Evolutionary conservation across 2,797 vertebrate genomes (phyloP).

Genomic region (Monodelphis domestica): DNA sequence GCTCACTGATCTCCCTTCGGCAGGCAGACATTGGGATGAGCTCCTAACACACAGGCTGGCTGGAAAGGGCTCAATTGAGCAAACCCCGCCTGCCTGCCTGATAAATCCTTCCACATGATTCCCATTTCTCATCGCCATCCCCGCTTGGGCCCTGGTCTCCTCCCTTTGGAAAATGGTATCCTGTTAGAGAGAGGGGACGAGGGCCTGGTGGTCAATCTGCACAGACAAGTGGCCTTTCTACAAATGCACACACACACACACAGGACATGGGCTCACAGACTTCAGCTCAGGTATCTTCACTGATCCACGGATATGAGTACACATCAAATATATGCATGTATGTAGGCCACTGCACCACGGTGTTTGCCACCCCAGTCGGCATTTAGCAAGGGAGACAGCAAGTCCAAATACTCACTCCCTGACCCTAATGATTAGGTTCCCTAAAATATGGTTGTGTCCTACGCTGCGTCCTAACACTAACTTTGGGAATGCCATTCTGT

Average conservation of each 20-base stretch:
- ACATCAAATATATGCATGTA: too few species aligned
- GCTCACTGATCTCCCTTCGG: background rate
- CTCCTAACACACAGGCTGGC: background rate
- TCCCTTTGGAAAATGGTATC: background rate
- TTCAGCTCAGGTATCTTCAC: too few species aligned
- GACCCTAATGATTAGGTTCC: background rate
- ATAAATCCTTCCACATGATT: background rate
- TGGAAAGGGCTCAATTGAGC: background rate
- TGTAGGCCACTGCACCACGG: background rate
- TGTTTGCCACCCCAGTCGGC: rapidly evolving
- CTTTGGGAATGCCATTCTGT: background rate
- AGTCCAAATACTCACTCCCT: background rate
- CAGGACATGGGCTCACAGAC: too few species aligned
- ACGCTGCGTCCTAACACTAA: too few species aligned
- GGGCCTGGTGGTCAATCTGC: too few species aligned
- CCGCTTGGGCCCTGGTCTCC: background rate
- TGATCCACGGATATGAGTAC: too few species aligned
- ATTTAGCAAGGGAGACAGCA: background rate
- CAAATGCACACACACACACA: too few species aligned
- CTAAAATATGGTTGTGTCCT: background rate
- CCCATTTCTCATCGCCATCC: background rate
- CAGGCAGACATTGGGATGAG: background rate
- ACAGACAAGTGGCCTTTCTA: too few species aligned
- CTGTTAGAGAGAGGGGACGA: too few species aligned
- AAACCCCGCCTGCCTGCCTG: background rate